Evolutionary conservation across 1,140 invertebrate species (phyloP), one percentile per base, ranked within the genome.

Genomic region (Drosophila pruinosa): DNA sequence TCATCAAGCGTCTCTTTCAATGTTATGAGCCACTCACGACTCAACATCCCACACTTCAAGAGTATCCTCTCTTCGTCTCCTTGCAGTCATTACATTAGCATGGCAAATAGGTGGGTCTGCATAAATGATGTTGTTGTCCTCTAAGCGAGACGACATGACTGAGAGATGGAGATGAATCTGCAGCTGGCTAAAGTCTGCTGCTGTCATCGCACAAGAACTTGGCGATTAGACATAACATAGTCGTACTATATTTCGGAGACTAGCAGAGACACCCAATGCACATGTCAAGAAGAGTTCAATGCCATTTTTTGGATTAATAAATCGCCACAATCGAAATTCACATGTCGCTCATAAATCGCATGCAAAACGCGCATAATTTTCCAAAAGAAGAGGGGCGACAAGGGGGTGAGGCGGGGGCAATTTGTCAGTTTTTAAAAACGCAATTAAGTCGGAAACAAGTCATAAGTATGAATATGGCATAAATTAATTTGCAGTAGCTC

Each of bases 401-500:
- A 10, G 38, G 26, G n/a, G 17, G 22, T 17, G 12, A 6, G 24
- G 12, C n/a, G 7, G 8, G 0, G 22, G 53, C 54, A 59, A 72
- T 72, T 68, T 72, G 70, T 72, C 70, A 72, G 63, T 43, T 69
- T 52, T 36, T 52, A 21, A 63, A 76, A 85, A 64, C 57, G 76
- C 80, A 85, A 85, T 85, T 86, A 85, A 86, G 56, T 41, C 72
- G 36, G 39, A 53, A 63, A 75, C 54, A 65, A 78, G 71, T 65
- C 78, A 64, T 56, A 62, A 56, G 59, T 64, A 63, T 72, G 62
- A 24, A 63, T 75, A 68, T 65, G 75, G 64, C 64, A 76, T 86
- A 74, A 76, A 85, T 85, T 86, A 80, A 86, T 80, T 80, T 79
- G 68, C 81, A 83, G 80, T 80, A 80, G 81, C 73, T 48, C 45